These are phyloP conservation scores for Cyanoderma ruficeps DNA, from an alignment of 2,113 vertebrate species.

Conservation along the genomic window DNA sequence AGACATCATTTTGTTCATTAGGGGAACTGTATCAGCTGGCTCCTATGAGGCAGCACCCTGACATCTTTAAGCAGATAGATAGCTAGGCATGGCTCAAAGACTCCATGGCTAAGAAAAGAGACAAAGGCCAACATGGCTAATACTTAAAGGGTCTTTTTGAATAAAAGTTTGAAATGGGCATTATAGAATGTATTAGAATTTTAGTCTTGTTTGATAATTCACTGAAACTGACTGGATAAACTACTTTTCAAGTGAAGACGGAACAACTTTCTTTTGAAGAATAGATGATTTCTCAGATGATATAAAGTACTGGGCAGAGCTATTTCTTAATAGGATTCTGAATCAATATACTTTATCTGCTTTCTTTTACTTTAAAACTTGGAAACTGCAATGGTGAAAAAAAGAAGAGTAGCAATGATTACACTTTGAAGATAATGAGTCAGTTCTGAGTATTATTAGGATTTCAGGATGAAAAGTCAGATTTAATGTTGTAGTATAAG, in stretches of 20 bases:
- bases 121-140: not conserved
- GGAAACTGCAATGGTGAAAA: not conserved
- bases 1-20: conserved; percentile 40
- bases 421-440: not conserved
- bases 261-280: not conserved
- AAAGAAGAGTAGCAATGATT: not conserved
- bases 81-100: not conserved
- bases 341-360: not conserved
- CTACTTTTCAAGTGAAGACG: not conserved
- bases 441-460: not conserved
- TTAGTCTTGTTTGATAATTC: not conserved
- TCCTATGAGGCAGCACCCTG: conserved; percentile 7
- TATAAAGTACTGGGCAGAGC: not conserved
- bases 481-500: not conserved
- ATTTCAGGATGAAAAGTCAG: not conserved
- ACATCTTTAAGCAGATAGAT: conserved; percentile 3
- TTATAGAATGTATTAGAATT: not conserved
- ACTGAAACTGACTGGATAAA: not conserved
- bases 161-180: not conserved
- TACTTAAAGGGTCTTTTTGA: not conserved
- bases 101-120: not conserved
- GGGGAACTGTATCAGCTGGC: not conserved
- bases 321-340: not conserved
- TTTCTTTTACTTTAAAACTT: not conserved
- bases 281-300: not conserved